Evolutionary conservation across 1,140 invertebrate genomes (phyloP), one percentile per base, ranked within the genome.

Genomic region (Ceratina japonica): DNA sequence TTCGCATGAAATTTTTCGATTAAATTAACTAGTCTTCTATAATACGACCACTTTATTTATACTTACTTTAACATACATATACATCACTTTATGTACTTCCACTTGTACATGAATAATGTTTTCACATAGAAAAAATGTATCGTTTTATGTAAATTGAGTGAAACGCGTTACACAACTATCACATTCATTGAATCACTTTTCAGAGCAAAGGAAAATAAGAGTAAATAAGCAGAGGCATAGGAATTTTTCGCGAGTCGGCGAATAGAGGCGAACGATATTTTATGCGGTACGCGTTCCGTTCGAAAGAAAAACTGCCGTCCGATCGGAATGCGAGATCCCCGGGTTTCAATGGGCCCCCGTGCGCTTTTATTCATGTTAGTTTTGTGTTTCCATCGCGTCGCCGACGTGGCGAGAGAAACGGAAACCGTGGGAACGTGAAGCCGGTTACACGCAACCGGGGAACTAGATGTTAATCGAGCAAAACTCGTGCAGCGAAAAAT

Each of bases 381-480:
- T 66, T 66, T 24, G 64, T 51, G 24, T 70, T 69, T 70, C 52
- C 52, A 70, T n/a, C n/a, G 7, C 37, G 37, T 37, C 37, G 37
- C 3, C 37, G 37, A 44, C 37, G 37, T 44, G 37, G 10, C 37
- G 52, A 27, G 52, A 37, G 52, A 31, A 70, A 58, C 31, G 52
- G 31, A 56, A 58, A 56, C 52, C 68, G 52, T 58, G 68, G n/a
- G 68, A 70, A 70, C 52, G 27, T 22, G 8, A 24, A 58, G 10
- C 68, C 27, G n/a, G 1, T 37, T 3, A 15, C 37, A 66, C 22
- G 13, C 8, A 18, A 0, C 8, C 31, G 8, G 16, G 54, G 20
- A 59, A 58, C n/a, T n/a, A n/a, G n/a, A 73, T 63, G 58, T 63
- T 73, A 73, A 73, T 69, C 54, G 54, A 69, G 22, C 74, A 61